Percentiles rank a stretch among this genome's conserved stretches.
Evolutionary conservation across 2,888 invertebrate species (phyloP).

Genomic region (Syrphus vitripennis): DNA sequence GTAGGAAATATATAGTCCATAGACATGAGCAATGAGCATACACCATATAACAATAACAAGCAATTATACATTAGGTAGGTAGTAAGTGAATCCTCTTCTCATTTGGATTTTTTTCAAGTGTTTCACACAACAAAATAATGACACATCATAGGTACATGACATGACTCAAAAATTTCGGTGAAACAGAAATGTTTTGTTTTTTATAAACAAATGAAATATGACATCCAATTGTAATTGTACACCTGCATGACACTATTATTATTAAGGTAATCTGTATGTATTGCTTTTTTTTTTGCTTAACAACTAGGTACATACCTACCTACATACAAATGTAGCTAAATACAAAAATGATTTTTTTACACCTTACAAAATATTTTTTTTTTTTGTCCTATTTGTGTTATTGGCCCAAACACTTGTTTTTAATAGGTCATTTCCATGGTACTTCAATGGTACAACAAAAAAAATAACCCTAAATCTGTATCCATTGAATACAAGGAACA

Average conservation of each 20-base stretch:
- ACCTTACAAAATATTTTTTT: no score
- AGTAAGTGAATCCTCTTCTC: no score
- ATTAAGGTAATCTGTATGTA: neutral
- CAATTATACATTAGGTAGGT: no score
- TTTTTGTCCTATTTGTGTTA: constrained; percentile 4
- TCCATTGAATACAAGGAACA: constrained; percentile 23
- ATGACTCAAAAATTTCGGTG: neutral
- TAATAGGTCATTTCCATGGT: constrained; percentile 56
- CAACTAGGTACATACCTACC: neutral
- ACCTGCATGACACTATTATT: neutral
- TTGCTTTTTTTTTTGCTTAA: neutral
- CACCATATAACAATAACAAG: no score
- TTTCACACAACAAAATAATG: neutral
- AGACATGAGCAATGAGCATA: no score
- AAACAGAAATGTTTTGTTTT: neutral
- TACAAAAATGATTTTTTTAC: neutral
- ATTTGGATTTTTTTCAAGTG: no score
- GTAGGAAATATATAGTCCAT: no score
- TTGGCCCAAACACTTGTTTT: neutral
- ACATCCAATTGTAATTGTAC: neutral
- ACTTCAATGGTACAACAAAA: constrained; percentile 28
- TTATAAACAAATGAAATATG: constrained; percentile 31
- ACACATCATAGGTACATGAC: neutral
- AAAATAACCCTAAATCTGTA: constrained; percentile 19
- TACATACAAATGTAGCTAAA: neutral